These are phyloP conservation scores for Antitype chi DNA, from an alignment of 2,888 invertebrate species.

Conservation along the genomic window DNA sequence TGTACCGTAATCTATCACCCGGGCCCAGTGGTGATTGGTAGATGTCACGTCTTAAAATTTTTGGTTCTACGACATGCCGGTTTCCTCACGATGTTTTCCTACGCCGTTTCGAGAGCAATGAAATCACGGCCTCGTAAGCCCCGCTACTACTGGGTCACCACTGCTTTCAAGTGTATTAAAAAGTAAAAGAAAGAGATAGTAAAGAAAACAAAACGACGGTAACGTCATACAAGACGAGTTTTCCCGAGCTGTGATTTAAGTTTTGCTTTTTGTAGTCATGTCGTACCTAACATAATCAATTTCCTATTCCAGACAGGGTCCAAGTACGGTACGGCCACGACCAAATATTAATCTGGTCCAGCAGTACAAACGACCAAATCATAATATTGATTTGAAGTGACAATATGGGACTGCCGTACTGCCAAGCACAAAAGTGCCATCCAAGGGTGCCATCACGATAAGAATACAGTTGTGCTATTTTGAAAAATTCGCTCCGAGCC, in stretches of 20 bases:
- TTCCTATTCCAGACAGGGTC: conserved; percentile 1
- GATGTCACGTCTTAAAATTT: background rate
- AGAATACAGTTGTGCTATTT: conserved; percentile 1
- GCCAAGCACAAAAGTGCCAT: background rate
- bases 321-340: background rate
- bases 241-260: background rate
- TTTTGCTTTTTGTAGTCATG: background rate
- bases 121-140: background rate
- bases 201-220: background rate
- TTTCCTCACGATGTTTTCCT: background rate
- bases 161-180: background rate
- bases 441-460: background rate
- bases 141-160: background rate
- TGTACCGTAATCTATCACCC: background rate
- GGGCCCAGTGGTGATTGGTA: background rate
- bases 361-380: background rate
- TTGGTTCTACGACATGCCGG: background rate
- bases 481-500: background rate
- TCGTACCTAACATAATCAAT: too few relatives aligned
- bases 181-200: background rate
- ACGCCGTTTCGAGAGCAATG: background rate
- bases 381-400: background rate
- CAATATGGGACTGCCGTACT: background rate
- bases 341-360: background rate
- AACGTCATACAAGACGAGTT: background rate